These are phyloP conservation scores for Melinopterus prodromus DNA, from an alignment of 2,888 invertebrate species.

Conservation along the genomic window DNA sequence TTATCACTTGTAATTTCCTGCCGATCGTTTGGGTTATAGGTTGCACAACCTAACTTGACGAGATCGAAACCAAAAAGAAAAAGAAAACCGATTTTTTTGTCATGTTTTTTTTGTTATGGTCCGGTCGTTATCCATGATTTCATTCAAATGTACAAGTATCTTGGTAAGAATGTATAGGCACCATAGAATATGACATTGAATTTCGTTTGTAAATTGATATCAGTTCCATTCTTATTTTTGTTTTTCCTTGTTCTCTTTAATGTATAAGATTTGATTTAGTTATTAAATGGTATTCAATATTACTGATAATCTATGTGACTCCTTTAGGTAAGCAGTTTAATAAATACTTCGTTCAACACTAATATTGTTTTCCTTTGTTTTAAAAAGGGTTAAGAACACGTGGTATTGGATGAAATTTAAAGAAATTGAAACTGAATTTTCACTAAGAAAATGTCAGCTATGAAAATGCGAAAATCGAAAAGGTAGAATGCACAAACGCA, in stretches of 20 bases:
- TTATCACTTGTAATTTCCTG: neutral
- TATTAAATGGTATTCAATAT: slow-evolving; percentile 20
- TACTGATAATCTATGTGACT: slow-evolving; percentile 33
- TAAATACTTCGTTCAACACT: slow-evolving; percentile 60
- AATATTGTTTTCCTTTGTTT: slow-evolving; percentile 81
- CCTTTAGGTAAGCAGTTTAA: slow-evolving; percentile 49
- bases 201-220: slow-evolving; percentile 30
- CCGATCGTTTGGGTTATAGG: neutral
- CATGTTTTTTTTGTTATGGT: too few species aligned
- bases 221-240: slow-evolving; percentile 30
- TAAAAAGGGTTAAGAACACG: slow-evolving; percentile 84
- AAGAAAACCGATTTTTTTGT: neutral
- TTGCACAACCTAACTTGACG: neutral
- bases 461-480: slow-evolving; percentile 39
- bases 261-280: slow-evolving; percentile 20
- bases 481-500: slow-evolving; percentile 12
- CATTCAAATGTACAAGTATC: too few species aligned
- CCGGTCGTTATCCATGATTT: too few species aligned
- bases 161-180: neutral
- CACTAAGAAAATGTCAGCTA: slow-evolving; percentile 36
- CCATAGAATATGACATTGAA: neutral
- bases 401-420: slow-evolving; percentile 79
- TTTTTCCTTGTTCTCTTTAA: slow-evolving; percentile 11
- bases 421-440: slow-evolving; percentile 41
- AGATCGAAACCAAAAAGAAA: neutral